Base-by-base conservation (phyloP, 2,113 vertebrate species). In the Podarcis muralis region DNA sequence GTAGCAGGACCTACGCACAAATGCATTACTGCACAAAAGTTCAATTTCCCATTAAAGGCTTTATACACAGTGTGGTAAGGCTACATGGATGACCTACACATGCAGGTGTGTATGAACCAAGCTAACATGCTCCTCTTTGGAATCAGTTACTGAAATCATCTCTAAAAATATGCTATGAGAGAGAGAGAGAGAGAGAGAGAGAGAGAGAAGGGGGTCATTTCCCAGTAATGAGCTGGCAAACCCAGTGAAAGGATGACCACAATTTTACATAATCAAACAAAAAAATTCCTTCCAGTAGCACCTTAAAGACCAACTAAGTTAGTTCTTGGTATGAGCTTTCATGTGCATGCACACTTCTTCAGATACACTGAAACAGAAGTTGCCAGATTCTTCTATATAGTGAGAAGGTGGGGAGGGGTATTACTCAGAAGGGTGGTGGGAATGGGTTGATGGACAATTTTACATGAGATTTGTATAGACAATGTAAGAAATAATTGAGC, bases 191-290 rank as follows among this genome's bases (percentile, higher is more conserved):
- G 37, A 40, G 37, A 40, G 37, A 40, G 37, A 6, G 30, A 86
- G 15, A 59, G 16, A 81, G 65, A 0, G 4, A 30, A 91, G 87
- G 27, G 11, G 2, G 92, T 83, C 16, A 1, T 87, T 87, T 8
- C 5, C 84, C 84, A 84, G 69, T 94, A 94, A 93, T 91, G 35
- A 95, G 85, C 75, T 89, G 59, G 68, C 74, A 95, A 94, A 82
- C 4, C 30, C 84, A 91, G 90, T 88, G 80, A 93, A 88, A 87
- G 86, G 53, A 88, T 85, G 8, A 48, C 16, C 16, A 86, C 75
- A 66, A 85, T 89, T 93, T 92, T 69, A 87, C 40, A 82, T 40
- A n/a, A n/a, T n/a, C n/a, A n/a, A n/a, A n/a, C n/a, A n/a, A n/a
- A n/a, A n/a, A n/a, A n/a, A n/a, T n/a, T n/a, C n/a, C n/a, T n/a